Evolutionary conservation across 2,797 vertebrate genomes (phyloP).

Genomic region (Petrocephalus sullivani): DNA sequence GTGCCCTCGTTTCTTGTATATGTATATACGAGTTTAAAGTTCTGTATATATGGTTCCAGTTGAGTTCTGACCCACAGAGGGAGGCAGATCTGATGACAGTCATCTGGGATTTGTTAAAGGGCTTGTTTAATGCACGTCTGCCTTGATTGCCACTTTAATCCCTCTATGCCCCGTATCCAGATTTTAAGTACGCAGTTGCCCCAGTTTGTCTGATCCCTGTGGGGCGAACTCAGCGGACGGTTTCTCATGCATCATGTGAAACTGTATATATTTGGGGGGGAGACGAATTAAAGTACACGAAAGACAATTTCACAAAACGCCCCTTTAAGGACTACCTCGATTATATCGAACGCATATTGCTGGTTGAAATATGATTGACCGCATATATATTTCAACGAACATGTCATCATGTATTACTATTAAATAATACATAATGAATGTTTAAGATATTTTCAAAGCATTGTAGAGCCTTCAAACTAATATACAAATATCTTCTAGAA

Average conservation of each 20-base stretch:
- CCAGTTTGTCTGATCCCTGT: not conserved
- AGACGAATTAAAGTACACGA: no score
- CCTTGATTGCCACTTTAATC: not conserved
- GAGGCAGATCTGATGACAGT: not conserved
- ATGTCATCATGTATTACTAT: not conserved
- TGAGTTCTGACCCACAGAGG: not conserved
- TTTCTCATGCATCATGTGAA: not conserved
- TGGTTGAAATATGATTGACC: not conserved
- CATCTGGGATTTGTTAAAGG: not conserved
- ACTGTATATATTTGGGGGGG: not conserved
- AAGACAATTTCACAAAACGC: not conserved
- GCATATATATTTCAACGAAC: not conserved
- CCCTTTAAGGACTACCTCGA: not conserved
- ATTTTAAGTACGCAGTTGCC: not conserved
- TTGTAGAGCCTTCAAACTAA: not conserved
- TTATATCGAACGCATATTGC: not conserved
- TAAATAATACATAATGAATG: not conserved
- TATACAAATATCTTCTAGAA: not conserved
- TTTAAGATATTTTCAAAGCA: not conserved
- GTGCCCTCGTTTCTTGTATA: not conserved
- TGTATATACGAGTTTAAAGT: not conserved
- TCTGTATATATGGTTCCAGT: not conserved
- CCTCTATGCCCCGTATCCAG: not conserved
- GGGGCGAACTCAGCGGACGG: not conserved
- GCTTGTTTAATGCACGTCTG: not conserved